Evolutionary conservation across 2,113 vertebrate genomes (phyloP), one percentile per base, ranked within the genome.

Genomic region (Dasypus novemcinctus): DNA sequence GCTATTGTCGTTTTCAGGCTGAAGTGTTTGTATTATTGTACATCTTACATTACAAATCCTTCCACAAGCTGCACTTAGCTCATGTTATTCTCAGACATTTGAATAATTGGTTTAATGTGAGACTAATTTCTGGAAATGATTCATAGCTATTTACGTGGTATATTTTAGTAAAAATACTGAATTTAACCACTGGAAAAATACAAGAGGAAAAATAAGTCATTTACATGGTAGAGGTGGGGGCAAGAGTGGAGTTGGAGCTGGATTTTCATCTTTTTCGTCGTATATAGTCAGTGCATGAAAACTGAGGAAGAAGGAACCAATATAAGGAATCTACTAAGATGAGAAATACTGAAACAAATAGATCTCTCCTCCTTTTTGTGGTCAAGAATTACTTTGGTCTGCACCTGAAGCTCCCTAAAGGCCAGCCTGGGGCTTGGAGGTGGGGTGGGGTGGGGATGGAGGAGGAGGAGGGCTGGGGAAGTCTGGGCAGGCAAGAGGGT

Each of bases 31-130:
- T 66, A 31, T 80, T 94, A 18, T 33, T 90, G 75, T 69, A 9
- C 74, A 52, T 90, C 94, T 97, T 87, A 43, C 0, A 72, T 97
- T 96, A 96, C 97, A 97, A 75, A 91, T 95, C 96, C 90, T 81
- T 86, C 84, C 57, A 46, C 80, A 72, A n/a, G 66, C 63, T 21
- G 75, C 38, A 31, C 38, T 93, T 41, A 74, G 94, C 95, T 96
- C 76, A 2, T 41, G 61, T 92, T 94, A 54, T 94, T 95, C 85
- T 82, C 54, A 10, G 68, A 69, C 31, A 91, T 92, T 95, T 93
- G 88, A 95, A 79, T 95, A 94, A 89, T 88, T 86, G 94, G 76
- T 95, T 95, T 95, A 92, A 83, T 1, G 29, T 68, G 95, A 94
- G 82, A 95, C 85, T 92, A 18, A 93, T 97, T 90, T 95, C 89